Percentiles rank a stretch among this genome's conserved stretches.
Conservation (phyloP, 2,113 vertebrate genomes). For the western clawed frog (Xenopus tropicalis) region UCB_Xtro_10.0 CM004452.2:49557501-49558000, state of each 20-base stretch:
- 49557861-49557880: not conserved
- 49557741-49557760: not conserved
- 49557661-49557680: not conserved
- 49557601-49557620: not conserved
- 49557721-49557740: not conserved
- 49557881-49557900: too few relatives aligned
- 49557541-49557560: too few relatives aligned
- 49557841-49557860: not conserved
- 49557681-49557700: too few relatives aligned
- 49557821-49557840: not conserved
- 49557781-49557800: not conserved
- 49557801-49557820: not conserved
- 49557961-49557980: not conserved
- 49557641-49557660: not conserved
- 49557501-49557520: too few relatives aligned
- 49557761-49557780: too few relatives aligned
- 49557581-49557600: not conserved
- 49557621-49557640: slow-evolving; percentile 3
- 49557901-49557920: too few relatives aligned
- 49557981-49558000: not conserved
- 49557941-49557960: not conserved
- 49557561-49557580: not conserved
- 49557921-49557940: too few relatives aligned
- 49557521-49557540: not conserved
- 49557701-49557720: too few relatives aligned